Percentiles rank a stretch among this genome's conserved stretches.
These are phyloP conservation scores for Cephonodes hylas DNA, from an alignment of 2,888 invertebrate species.

Conservation along the genomic window DNA sequence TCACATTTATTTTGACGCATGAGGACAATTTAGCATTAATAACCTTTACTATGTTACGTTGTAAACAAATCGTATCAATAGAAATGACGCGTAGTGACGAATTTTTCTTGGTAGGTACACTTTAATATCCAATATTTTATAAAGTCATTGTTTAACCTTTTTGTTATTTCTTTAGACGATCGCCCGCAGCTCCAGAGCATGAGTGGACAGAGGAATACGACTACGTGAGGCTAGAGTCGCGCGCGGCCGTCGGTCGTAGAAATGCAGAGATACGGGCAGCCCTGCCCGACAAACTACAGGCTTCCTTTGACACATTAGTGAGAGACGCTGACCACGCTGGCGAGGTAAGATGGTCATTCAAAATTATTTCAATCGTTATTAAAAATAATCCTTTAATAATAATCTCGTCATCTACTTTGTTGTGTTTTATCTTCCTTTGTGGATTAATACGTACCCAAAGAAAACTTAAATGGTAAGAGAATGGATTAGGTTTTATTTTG, in stretches of 20 bases:
- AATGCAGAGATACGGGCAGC: slow-evolving; percentile 87
- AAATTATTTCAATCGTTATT: not conserved
- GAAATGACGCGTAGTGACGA: not conserved
- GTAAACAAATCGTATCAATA: not conserved
- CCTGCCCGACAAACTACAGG: slow-evolving; percentile 86
- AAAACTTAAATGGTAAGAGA: no score
- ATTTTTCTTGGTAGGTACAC: no score
- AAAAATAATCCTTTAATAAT: not conserved
- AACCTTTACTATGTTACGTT: not conserved
- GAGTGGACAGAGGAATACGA: slow-evolving; percentile 93
- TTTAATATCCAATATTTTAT: no score
- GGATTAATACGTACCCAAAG: no score
- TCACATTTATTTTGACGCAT: not conserved
- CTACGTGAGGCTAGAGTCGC: slow-evolving; percentile 92
- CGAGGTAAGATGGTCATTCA: slow-evolving; percentile 50
- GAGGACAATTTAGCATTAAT: not conserved
- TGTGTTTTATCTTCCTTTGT: no score
- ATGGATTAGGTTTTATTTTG: no score
- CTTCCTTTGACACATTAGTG: slow-evolving; percentile 88
- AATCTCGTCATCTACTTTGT: no score
- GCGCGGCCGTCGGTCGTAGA: slow-evolving; percentile 85
- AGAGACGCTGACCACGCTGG: slow-evolving; percentile 85
- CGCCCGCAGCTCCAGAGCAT: slow-evolving; percentile 66
- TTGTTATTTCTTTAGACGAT: slow-evolving; percentile 47
- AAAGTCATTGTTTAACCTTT: no score